phyloP scores from a whole-genome alignment of 2,888 invertebrate genomes.

The Hymenopus coronatus region DNA sequence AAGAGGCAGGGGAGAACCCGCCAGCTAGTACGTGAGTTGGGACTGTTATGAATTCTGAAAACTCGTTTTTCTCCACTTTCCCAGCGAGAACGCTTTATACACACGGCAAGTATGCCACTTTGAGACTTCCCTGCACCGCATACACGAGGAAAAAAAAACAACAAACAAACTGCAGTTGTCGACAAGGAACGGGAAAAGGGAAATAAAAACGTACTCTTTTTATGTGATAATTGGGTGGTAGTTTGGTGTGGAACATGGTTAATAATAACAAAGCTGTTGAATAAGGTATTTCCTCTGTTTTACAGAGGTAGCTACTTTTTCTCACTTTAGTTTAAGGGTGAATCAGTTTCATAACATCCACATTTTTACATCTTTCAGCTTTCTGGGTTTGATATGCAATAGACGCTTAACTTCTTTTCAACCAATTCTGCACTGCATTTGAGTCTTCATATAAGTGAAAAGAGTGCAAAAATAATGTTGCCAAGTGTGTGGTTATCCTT shows the following conservation, averaged over 20 bases:
- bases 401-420: too few relatives aligned
- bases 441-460: too few relatives aligned
- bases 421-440: too few relatives aligned
- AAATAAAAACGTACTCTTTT: not conserved
- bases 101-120: constrained; percentile 1
- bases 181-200: not conserved
- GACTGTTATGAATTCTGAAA: constrained; percentile 12
- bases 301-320: not conserved
- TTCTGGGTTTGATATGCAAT: too few relatives aligned
- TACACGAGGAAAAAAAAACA: not conserved
- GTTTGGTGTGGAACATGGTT: not conserved
- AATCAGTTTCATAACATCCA: not conserved
- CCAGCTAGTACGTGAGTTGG: constrained; percentile 4
- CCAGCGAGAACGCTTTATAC: not conserved
- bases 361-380: not conserved
- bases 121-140: not conserved
- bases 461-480: too few relatives aligned
- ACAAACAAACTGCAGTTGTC: not conserved
- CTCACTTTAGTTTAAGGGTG: not conserved
- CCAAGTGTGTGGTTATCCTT: too few relatives aligned
- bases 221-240: not conserved
- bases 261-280: not conserved
- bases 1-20: not conserved
- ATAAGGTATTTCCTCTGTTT: not conserved
- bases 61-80: not conserved